Base-by-base conservation (phyloP, 1,140 invertebrate species). In the Scaptodrosophila lebanonensis region DNA sequence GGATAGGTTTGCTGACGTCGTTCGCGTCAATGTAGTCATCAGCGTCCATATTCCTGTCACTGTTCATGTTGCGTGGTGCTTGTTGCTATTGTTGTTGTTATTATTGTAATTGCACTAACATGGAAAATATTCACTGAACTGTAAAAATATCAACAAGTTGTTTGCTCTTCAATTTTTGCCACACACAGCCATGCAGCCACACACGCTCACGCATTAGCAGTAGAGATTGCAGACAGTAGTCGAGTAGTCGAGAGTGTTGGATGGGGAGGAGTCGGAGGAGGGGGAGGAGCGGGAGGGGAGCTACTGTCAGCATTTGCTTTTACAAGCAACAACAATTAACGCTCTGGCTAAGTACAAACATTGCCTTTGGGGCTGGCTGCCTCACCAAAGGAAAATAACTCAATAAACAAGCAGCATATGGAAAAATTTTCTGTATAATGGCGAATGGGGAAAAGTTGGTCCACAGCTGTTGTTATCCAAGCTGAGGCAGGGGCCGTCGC, bases 61-160 rank as follows among this genome's bases (percentile, higher is more conserved):
- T n/a, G n/a, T n/a, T n/a, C n/a, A n/a, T n/a, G n/a, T n/a, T n/a
- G n/a, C n/a, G n/a, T n/a, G n/a, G n/a, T 57, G 44, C 45, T 47
- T 48, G n/a, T 54, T 60, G 43, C 53, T 48, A 52, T 52, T 59
- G 54, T 64, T 22, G 15, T 52, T 32, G 30, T 40, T 63, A 20
- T 49, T 42, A 22, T 18, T 50, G 16, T 57, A 29, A 25, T 25
- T 54, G 17, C 48, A 48, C 49, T 53, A 53, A 67, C 66, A 70
- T 66, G 40, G n/a, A 59, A 61, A 66, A 68, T 79, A 61, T 82
- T 79, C 75, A 82, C 50, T 75, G 75, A 79, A 82, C 75, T 82
- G 75, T 82, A 58, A 79, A 79, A 79, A 79, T 79, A 79, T 79
- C 75, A 79, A 79, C 75, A 79, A 79, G 75, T 79, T 79, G 73